phyloP scores from a whole-genome alignment of 1,140 invertebrate genomes.

The Potamilus streckersoni region DNA sequence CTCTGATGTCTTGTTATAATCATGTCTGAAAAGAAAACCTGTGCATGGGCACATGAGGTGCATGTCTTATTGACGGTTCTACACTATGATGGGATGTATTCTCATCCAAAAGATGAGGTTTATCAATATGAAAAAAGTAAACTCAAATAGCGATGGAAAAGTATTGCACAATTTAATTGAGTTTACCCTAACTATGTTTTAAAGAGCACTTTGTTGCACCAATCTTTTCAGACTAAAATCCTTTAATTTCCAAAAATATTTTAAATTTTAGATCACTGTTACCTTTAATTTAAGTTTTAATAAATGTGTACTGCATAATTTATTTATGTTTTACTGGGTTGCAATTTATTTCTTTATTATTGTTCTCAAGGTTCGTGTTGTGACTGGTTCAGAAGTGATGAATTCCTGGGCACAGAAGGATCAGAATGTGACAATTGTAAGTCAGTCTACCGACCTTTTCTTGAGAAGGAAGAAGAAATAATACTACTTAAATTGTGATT shows the following conservation, averaged over 20 bases:
- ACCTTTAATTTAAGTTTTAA: neutral
- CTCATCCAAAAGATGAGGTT: too few relatives aligned
- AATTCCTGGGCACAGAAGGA: conserved; percentile 55
- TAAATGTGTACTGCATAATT: conserved; percentile 1
- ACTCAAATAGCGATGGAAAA: too few relatives aligned
- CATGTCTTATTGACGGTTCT: too few relatives aligned
- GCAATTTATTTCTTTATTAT: conserved; percentile 14
- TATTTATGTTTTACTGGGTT: neutral
- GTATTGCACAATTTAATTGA: too few relatives aligned
- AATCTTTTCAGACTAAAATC: neutral
- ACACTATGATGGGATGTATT: too few relatives aligned
- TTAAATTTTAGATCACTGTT: neutral
- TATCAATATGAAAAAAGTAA: too few relatives aligned
- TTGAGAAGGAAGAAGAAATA: neutral
- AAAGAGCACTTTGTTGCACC: neutral
- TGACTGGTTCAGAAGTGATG: conserved; percentile 41
- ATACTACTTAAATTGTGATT: neutral
- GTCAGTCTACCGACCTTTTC: neutral
- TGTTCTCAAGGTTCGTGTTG: conserved; percentile 46
- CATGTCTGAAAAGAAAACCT: too few relatives aligned
- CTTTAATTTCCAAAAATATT: neutral
- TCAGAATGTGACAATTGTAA: conserved; percentile 52
- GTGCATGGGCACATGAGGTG: too few relatives aligned
- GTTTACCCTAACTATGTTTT: too few relatives aligned
- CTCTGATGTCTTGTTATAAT: too few relatives aligned